Evolutionary conservation across 2,888 invertebrate species (phyloP).

Genomic region (Campoplex capitator): DNA sequence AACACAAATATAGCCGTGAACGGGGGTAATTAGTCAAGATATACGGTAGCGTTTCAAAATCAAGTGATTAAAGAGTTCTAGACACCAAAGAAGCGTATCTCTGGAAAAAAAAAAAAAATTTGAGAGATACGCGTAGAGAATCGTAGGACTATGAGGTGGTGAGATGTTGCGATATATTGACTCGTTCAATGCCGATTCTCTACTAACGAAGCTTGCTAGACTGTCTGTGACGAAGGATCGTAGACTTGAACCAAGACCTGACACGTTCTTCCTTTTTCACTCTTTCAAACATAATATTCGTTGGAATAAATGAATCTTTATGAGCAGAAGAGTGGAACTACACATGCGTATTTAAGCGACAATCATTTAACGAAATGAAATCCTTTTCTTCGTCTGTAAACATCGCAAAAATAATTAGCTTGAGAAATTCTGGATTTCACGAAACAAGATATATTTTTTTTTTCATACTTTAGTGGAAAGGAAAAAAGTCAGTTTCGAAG

Average conservation of each 20-base stretch:
- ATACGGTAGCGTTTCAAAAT: conserved; percentile 30
- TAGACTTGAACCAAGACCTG: conserved; percentile 10
- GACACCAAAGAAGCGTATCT: too few relatives aligned
- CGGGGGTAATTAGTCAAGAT: neutral
- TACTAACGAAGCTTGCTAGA: conserved; percentile 18
- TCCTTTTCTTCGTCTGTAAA: neutral
- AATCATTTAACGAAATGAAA: conserved; percentile 23
- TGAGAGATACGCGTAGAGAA: conserved; percentile 19
- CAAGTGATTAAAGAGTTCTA: neutral
- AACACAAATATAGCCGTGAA: neutral
- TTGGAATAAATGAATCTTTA: conserved; percentile 49
- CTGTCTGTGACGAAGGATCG: conserved; percentile 28
- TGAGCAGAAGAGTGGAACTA: conserved; percentile 28
- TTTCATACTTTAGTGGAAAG: neutral
- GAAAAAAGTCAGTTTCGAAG: too few relatives aligned
- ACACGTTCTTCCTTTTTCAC: neutral
- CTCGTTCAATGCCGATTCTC: conserved; percentile 47
- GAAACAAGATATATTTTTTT: neutral
- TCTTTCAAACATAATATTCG: neutral
- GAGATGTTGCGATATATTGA: conserved; percentile 42
- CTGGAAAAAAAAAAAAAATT: neutral
- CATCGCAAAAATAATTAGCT: neutral
- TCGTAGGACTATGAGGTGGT: neutral
- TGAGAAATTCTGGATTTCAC: conserved; percentile 7
- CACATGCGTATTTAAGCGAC: conserved; percentile 21